Conservation (phyloP, 2,888 invertebrate genomes). For the Dione juno region DNA sequence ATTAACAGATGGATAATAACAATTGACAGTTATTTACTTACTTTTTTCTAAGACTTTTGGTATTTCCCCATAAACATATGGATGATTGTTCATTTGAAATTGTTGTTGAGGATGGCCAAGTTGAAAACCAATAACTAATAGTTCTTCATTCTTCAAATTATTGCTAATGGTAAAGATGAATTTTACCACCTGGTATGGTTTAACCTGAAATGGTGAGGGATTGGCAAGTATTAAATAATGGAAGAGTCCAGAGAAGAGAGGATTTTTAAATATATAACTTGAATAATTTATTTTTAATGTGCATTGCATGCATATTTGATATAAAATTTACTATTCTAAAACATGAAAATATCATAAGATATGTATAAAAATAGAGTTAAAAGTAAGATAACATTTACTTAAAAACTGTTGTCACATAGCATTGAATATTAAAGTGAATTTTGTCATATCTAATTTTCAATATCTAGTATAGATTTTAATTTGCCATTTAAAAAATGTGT, state of each 20-base stretch:
- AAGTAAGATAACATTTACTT: slow-evolving; percentile 1
- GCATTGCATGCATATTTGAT: no score
- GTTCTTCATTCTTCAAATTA: slow-evolving; percentile 58
- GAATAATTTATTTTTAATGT: no score
- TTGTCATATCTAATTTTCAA: no score
- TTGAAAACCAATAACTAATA: slow-evolving; percentile 61
- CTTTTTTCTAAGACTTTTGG: slow-evolving; percentile 57
- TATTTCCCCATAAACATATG: slow-evolving; percentile 57
- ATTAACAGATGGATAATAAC: no score
- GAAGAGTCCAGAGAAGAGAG: no score
- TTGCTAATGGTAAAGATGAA: slow-evolving; percentile 62
- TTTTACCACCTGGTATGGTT: slow-evolving; percentile 57
- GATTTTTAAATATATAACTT: no score
- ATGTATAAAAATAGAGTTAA: background rate
- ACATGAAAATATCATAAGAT: background rate
- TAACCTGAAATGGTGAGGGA: slow-evolving; percentile 61
- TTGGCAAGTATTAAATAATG: no score
- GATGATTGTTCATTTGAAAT: slow-evolving; percentile 58
- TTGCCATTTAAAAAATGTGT: no score
- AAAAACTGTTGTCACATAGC: background rate
- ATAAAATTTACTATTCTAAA: no score
- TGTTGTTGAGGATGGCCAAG: slow-evolving; percentile 66
- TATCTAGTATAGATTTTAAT: no score
- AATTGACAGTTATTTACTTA: slow-evolving; percentile 47
- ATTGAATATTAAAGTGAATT: background rate